Evolutionary conservation across 2,888 invertebrate genomes (phyloP).

Genomic region (Dasysyrphus albostriatus): DNA sequence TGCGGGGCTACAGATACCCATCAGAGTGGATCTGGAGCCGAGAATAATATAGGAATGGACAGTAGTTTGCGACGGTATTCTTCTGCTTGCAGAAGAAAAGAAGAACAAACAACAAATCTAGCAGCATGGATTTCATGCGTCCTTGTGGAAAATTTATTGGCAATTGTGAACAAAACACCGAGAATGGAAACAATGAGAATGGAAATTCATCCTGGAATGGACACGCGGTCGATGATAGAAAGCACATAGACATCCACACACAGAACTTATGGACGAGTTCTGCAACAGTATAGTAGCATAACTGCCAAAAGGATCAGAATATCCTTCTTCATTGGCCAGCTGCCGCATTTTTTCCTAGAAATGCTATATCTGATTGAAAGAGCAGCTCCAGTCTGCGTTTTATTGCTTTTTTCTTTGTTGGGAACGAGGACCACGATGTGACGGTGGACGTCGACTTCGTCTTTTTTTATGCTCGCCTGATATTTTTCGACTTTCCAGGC

Average conservation of each 20-base stretch:
- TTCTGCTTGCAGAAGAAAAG: constrained; percentile 1
- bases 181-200: constrained; percentile 68
- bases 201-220: constrained; percentile 58
- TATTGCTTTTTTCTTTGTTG: constrained; percentile 27
- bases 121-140: constrained; percentile 58
- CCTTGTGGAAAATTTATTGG: constrained; percentile 73
- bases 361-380: constrained; percentile 60
- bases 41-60: constrained; percentile 39
- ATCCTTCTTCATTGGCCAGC: constrained; percentile 29
- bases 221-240: constrained; percentile 13
- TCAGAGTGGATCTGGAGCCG: not conserved
- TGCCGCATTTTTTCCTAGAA: constrained; percentile 41
- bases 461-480: constrained; percentile 31
- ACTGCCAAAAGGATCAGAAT: constrained; percentile 33
- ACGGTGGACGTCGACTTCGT: constrained; percentile 20
- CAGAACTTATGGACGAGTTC: not conserved
- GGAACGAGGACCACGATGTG: not conserved
- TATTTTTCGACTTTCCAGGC: constrained; percentile 41
- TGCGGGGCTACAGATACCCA: not conserved
- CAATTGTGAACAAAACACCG: constrained; percentile 64
- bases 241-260: not conserved
- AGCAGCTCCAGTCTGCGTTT: constrained; percentile 59
- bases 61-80: constrained; percentile 55
- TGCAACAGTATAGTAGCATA: constrained; percentile 31
- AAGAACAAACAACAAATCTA: constrained; percentile 16